Base-by-base conservation (phyloP, 2,888 invertebrate species). In the Heteromurus nitidus region DNA sequence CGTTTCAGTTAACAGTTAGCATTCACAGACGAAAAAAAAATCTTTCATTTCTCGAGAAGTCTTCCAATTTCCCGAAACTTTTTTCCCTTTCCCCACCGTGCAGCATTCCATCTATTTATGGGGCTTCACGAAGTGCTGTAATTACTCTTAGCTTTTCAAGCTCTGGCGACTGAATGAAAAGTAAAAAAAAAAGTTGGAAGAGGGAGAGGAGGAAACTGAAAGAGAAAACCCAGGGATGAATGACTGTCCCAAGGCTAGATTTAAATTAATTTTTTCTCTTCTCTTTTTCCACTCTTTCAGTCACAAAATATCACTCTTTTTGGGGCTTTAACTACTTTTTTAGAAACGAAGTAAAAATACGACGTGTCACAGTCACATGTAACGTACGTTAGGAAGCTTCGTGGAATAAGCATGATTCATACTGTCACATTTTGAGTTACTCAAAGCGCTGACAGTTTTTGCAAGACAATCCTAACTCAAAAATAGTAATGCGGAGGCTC, bases 211-310 rank as follows among this genome's bases (percentile, higher is more conserved):
- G 13, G n/a, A n/a, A n/a, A n/a, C n/a, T n/a, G n/a, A n/a, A n/a
- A n/a, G n/a, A n/a, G n/a, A n/a, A n/a, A n/a, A n/a, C n/a, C n/a
- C n/a, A n/a, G n/a, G n/a, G n/a, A n/a, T n/a, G n/a, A 47, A 42
- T 18, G 50, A 67, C 60, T 76, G 60, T 76, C 76, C 76, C 58
- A 58, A 60, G 76, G 76, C 68, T 58, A 76, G 47, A 60, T 76
- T 76, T 76, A 68, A 76, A 76, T 76, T 76, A 76, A 76, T 68
- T 60, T 53, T 60, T 36, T 53, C 50, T 65, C 42, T 44, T 44
- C 16, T 13, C 22, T 65, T 44, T 44, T 22, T 53, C 20, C 53
- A 22, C 53, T 31, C 62, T 67, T 67, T 67, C 47, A 47, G n/a
- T 47, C 11, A 47, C n/a, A n/a, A 47, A 47, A 47, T 47, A n/a